Conservation (phyloP, 1,140 invertebrate species). For the Ceratitis capitata region DNA sequence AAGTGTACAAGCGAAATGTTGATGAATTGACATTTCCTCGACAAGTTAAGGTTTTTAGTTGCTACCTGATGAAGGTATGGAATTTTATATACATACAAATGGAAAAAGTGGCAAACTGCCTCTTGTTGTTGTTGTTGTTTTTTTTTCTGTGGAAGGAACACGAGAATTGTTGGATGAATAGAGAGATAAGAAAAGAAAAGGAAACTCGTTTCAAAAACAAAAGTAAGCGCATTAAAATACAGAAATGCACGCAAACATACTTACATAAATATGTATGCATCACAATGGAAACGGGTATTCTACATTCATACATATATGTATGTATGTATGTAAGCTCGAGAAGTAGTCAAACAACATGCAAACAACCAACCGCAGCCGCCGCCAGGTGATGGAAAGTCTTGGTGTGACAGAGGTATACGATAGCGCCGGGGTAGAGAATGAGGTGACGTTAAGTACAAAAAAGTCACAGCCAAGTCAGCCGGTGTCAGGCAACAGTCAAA, state of each 20-base stretch:
- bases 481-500: conserved; percentile 1
- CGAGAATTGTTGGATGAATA: background rate
- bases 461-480: background rate
- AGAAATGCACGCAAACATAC: background rate
- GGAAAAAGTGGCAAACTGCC: background rate
- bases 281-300: background rate
- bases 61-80: conserved; percentile 28
- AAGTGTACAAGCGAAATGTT: background rate
- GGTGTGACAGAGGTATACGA: background rate
- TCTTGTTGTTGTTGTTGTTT: background rate
- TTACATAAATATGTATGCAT: background rate
- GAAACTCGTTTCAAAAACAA: background rate
- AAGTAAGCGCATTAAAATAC: background rate
- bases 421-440: background rate
- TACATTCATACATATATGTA: too few species aligned
- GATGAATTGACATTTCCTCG: conserved; percentile 38
- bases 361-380: background rate
- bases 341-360: background rate
- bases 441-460: too few species aligned
- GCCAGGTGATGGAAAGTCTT: background rate
- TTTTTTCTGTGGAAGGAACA: too few species aligned
- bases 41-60: background rate
- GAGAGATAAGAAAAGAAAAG: conserved; percentile 3
- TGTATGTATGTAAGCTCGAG: background rate
- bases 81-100: too few species aligned